Percentiles rank a stretch among this genome's conserved stretches.
phyloP scores from a whole-genome alignment of 2,888 invertebrate genomes.

The Caenorhabditis imperialis region DNA sequence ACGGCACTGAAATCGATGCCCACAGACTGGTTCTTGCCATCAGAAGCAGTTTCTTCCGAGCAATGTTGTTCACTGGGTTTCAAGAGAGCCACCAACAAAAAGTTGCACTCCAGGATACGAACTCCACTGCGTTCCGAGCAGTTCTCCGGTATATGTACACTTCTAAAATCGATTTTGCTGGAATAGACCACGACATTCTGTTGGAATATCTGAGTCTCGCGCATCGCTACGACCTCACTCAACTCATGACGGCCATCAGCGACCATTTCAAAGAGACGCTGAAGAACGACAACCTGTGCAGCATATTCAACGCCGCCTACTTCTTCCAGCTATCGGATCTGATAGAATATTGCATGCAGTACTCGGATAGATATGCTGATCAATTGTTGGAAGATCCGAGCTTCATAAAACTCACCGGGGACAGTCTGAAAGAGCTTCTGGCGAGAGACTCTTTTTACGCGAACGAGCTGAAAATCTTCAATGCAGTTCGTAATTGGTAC shows the following conservation, averaged over 20 bases:
- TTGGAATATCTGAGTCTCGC: slow-evolving; percentile 87
- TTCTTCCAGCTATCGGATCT: slow-evolving; percentile 83
- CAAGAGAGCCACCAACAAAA: slow-evolving; percentile 84
- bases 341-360: slow-evolving; percentile 88
- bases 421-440: slow-evolving; percentile 88
- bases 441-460: slow-evolving; percentile 95
- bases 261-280: slow-evolving; percentile 91
- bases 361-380: slow-evolving; percentile 90
- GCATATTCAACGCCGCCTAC: slow-evolving; percentile 93
- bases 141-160: slow-evolving; percentile 83
- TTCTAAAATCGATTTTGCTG: slow-evolving; percentile 81
- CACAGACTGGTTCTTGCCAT: slow-evolving; percentile 92
- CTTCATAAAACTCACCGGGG: slow-evolving; percentile 78
- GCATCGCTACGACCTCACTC: slow-evolving; percentile 94
- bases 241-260: slow-evolving; percentile 91
- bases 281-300: slow-evolving; percentile 90
- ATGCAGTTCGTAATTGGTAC: slow-evolving; percentile 90
- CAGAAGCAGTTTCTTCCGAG: slow-evolving; percentile 94
- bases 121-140: slow-evolving; percentile 60
- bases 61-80: slow-evolving; percentile 83
- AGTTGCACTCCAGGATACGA: slow-evolving; percentile 78
- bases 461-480: slow-evolving; percentile 94
- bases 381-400: slow-evolving; percentile 87
- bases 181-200: slow-evolving; percentile 82
- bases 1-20: slow-evolving; percentile 84